Evolutionary conservation across 2,888 invertebrate species (phyloP), one percentile per base, ranked within the genome.

Genomic region (Danaus chrysippus): DNA sequence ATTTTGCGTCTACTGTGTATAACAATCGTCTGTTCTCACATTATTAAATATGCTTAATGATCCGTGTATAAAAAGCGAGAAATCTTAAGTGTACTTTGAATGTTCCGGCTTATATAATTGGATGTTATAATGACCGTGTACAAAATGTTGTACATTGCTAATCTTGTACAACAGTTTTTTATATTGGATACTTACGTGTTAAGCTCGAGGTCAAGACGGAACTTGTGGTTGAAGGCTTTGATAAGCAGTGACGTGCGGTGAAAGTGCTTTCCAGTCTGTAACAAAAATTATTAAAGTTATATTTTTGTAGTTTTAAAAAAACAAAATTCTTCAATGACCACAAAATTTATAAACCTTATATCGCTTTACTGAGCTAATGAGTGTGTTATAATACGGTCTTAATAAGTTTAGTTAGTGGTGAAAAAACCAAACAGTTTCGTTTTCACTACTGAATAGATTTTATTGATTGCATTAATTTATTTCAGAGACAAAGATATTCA

Each of bases 151-250:
- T 49, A 17, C 12, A 55, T 41, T 42, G 15, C n/a, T 13, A n/a
- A 55, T n/a, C 9, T 41, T 54, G 54, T 54, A 34, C 15, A 13
- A 0, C n/a, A 13, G 6, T 9, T 46, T 46, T 46, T 46, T 46
- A n/a, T n/a, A 43, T 43, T 42, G 43, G 43, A 74, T 92, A 96
- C 97, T 96, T 92, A 97, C 96, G 97, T 96, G 92, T 98, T 98
- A 92, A 98, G 95, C 94, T 97, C 97, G 91, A 98, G 93, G 92
- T 97, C 97, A 92, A 98, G 93, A 84, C 97, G 95, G 93, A 98
- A 97, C 93, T 96, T 97, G 92, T 98, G 97, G 92, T 96, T 97
- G 93, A 98, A 97, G 90, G 97, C 97, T 93, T 97, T 97, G 93
- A 98, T 97, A 92, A 97, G 95, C 88, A 97, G 95, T 84, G 97